These are phyloP conservation scores for Scomber japonicus DNA, from an alignment of 2,113 vertebrate species.

Conservation along the genomic window DNA sequence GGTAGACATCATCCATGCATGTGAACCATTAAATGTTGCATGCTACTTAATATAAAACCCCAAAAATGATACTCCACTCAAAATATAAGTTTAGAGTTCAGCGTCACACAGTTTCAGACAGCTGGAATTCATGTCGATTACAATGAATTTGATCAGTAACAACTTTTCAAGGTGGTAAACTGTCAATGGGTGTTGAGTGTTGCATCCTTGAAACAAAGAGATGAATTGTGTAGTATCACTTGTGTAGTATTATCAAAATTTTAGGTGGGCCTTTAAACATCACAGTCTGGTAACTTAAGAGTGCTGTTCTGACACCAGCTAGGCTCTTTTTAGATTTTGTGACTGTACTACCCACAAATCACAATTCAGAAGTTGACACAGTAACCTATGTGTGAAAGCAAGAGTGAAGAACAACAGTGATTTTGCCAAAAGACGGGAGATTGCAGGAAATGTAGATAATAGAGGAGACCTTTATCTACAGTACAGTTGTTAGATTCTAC, in stretches of 20 bases:
- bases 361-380: not conserved
- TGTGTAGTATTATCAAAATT: not conserved
- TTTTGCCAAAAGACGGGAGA: conserved; percentile 27
- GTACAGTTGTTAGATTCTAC: not conserved
- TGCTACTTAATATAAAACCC: conserved; percentile 51
- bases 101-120: not conserved
- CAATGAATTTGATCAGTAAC: not conserved
- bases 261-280: not conserved
- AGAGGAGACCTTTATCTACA: not conserved
- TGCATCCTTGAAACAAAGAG: not conserved
- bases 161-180: not conserved
- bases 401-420: not conserved
- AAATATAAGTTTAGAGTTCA: not conserved
- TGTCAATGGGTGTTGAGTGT: not conserved
- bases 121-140: not conserved
- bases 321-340: not conserved
- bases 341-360: no score
- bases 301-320: conserved; percentile 7
- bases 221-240: not conserved
- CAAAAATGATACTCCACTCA: not conserved
- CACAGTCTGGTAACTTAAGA: not conserved
- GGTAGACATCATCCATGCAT: conserved; percentile 64
- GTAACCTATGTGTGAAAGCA: conserved; percentile 8
- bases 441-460: not conserved
- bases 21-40: conserved; percentile 67